Percentiles rank a stretch among this genome's conserved stretches.
Evolutionary conservation across 2,888 invertebrate species (phyloP).

Genomic region (Ochropleura plecta): DNA sequence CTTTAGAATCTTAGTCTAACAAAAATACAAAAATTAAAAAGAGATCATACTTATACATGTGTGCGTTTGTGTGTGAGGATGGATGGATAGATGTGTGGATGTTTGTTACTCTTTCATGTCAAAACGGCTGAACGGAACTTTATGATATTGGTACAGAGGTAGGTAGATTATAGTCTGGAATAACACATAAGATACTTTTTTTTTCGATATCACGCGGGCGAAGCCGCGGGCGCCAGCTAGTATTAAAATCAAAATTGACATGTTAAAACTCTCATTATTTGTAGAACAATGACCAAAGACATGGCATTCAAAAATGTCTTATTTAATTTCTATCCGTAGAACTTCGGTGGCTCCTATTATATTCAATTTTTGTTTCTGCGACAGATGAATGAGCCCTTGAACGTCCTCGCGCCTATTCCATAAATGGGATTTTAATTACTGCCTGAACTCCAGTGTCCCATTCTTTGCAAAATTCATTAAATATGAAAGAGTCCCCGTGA

Average conservation of each 20-base stretch:
- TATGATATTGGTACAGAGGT: too few relatives aligned
- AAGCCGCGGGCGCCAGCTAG: too few relatives aligned
- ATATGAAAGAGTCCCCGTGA: constrained; percentile 67
- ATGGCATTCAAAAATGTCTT: constrained; percentile 16
- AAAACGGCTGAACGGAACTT: too few relatives aligned
- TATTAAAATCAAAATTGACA: constrained; percentile 1
- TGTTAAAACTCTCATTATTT: constrained; percentile 20
- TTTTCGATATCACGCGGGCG: too few relatives aligned
- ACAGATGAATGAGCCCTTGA: constrained; percentile 63
- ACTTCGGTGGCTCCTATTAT: constrained; percentile 50
- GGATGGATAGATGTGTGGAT: too few relatives aligned
- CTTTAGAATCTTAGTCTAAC: too few relatives aligned
- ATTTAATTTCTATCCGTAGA: constrained; percentile 38
- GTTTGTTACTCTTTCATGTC: too few relatives aligned
- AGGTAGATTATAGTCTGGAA: too few relatives aligned
- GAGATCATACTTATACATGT: too few relatives aligned
- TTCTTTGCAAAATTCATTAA: constrained; percentile 78
- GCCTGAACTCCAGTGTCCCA: constrained; percentile 70
- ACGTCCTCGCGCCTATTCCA: constrained; percentile 67
- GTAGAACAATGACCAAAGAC: constrained; percentile 26
- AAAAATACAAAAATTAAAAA: too few relatives aligned
- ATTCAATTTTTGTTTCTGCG: constrained; percentile 64
- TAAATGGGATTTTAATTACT: constrained; percentile 81
- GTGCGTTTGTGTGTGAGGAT: too few relatives aligned
- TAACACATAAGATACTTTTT: too few relatives aligned